phyloP scores from a whole-genome alignment of 2,888 invertebrate species.

The Hipparchia semele region DNA sequence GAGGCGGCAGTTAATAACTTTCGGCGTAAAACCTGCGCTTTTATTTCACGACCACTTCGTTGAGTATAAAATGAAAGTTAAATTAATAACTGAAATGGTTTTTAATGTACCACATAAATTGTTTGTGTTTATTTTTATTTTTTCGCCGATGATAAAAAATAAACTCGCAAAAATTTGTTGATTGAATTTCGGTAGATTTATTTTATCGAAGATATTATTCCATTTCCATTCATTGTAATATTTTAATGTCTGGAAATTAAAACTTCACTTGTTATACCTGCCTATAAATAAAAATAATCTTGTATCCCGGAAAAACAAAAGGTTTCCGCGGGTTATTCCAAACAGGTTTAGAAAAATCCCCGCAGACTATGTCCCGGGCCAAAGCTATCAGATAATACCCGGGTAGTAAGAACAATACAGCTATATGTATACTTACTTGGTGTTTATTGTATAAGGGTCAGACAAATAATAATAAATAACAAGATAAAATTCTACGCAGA shows the following conservation, averaged over 20 bases:
- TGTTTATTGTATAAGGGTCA: slow-evolving; percentile 12
- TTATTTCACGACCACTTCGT: slow-evolving; percentile 22
- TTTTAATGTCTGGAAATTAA: no score
- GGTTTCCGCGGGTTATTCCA: no score
- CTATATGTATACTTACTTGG: background rate
- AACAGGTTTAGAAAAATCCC: no score
- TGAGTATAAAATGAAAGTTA: slow-evolving; percentile 21
- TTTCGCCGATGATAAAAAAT: slow-evolving; percentile 7
- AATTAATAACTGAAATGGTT: slow-evolving; percentile 20
- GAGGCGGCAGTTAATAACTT: slow-evolving; percentile 31
- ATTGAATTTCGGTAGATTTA: background rate
- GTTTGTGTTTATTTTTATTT: slow-evolving; percentile 1
- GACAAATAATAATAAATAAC: slow-evolving; percentile 24
- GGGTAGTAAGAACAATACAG: background rate
- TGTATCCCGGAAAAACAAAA: no score
- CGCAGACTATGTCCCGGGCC: no score
- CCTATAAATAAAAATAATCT: no score
- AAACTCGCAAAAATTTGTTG: background rate
- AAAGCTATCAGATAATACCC: background rate
- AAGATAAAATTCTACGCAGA: slow-evolving; percentile 20
- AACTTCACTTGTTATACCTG: no score
- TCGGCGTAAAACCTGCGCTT: slow-evolving; percentile 31
- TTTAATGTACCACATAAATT: slow-evolving; percentile 14
- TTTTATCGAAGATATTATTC: background rate
- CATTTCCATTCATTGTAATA: background rate